Conservation (phyloP, 2,888 invertebrate species). For the Meloe dianella region DNA sequence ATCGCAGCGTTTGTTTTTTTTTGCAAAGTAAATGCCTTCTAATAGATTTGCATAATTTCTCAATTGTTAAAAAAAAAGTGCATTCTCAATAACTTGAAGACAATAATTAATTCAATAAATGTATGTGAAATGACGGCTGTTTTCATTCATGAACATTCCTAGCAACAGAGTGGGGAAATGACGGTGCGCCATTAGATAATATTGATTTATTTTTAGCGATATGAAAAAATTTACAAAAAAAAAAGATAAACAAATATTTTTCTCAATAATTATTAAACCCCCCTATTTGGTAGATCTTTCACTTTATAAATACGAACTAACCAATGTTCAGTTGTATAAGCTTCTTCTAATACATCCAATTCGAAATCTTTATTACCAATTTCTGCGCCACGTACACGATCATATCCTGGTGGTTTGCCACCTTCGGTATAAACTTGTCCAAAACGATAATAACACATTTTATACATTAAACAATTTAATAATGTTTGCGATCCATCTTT, state of each 20-base stretch:
- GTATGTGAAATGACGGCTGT: conserved; percentile 19
- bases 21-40: conserved; percentile 45
- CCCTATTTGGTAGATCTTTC: conserved; percentile 90
- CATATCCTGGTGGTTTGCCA: conserved; percentile 95
- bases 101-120: conserved; percentile 59
- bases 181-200: no score
- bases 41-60: conserved; percentile 39
- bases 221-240: no score
- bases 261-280: conserved; percentile 68
- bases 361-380: conserved; percentile 99
- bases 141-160: no score
- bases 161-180: no score
- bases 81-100: conserved; percentile 61
- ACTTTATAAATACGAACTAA: conserved; percentile 98
- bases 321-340: conserved; percentile 99
- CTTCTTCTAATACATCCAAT: conserved; percentile 97
- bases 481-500: conserved; percentile 90
- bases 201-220: no score
- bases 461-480: conserved; percentile 98
- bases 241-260: no score
- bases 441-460: conserved; percentile 99
- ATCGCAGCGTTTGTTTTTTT: conserved; percentile 22
- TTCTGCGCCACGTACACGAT: conserved; percentile 95
- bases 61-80: conserved; percentile 54
- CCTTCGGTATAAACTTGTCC: conserved; percentile 95